Base-by-base conservation (phyloP, 2,888 invertebrate genomes). In the Sarcophaga caerulescens region DNA sequence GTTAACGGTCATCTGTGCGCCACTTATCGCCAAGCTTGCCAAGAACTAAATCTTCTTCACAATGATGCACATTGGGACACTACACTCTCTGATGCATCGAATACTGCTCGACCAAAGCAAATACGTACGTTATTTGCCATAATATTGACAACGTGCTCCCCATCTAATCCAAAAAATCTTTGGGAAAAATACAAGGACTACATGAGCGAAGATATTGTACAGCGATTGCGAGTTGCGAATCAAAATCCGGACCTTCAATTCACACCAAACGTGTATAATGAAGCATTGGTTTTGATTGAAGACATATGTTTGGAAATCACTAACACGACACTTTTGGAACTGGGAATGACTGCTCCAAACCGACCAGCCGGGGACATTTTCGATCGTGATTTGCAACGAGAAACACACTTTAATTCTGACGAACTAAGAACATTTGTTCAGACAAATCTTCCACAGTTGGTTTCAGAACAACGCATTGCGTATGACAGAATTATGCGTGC, bases 311-410 rank as follows among this genome's bases (percentile, higher is more conserved):
- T 88, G 68, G 5, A 73, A 19, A 85, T 87, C 21, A 23, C 78
- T 63, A 88, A 81, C 62, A 88, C 85, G 82, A 57, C 25, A 81
- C 78, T 89, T 59, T 68, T 59, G 44, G 79, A 85, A 74, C 81
- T 89, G 79, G 87, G 89, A 65, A 85, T 89, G 87, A 59, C 69
- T 68, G 76, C 85, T 52, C 52, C 63, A 25, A 76, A 78, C 35
- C 69, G 62, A 12, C 62, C 60, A 62, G 35, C 59, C 47, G 35
- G 62, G 25, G 69, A 78, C 17, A 14, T 45, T 60, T 78, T 78
- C 47, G 59, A 71, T 65, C 71, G 23, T 21, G 79, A 71, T 23
- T 65, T 79, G 35, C 63, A 57, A 57, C 63, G 70, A 14, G 52
- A 79, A 79, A 45, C 45, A 65, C 71, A 73, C 25, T 79, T 35